Evolutionary conservation across 2,113 vertebrate species (phyloP).

Genomic region (Coturnix japonica): DNA sequence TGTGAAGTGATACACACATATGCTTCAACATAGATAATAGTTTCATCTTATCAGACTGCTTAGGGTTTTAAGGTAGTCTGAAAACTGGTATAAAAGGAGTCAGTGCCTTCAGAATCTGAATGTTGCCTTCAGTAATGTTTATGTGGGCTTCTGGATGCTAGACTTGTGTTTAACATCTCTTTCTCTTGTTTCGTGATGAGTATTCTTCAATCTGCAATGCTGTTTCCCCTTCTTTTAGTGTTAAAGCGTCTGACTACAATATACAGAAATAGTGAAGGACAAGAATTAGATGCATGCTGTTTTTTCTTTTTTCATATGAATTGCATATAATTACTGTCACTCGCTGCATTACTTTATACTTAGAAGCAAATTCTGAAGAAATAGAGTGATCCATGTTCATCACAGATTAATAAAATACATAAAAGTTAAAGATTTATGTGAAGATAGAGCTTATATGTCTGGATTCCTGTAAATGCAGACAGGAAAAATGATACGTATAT

Average conservation of each 20-base stretch:
- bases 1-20: constrained; percentile 35
- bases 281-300: neutral
- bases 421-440: neutral
- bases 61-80: constrained; percentile 45
- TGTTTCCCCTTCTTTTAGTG: neutral
- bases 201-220: neutral
- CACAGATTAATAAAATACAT: neutral
- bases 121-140: neutral
- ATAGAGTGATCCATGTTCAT: neutral
- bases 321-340: neutral
- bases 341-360: neutral
- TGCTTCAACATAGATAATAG: constrained; percentile 33
- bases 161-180: neutral
- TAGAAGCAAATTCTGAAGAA: neutral
- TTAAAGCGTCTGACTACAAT: neutral
- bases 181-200: neutral
- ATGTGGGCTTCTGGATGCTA: neutral
- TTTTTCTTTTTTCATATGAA: neutral
- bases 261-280: neutral
- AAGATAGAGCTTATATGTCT: neutral
- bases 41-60: neutral
- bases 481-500: neutral
- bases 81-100: neutral
- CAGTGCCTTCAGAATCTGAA: neutral
- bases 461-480: neutral